A percentile compares a stretch with the other conserved stretches of the same genome.
These are phyloP conservation scores for Uria aalge DNA, from an alignment of 2,113 vertebrate genomes.

Conservation along the genomic window DNA sequence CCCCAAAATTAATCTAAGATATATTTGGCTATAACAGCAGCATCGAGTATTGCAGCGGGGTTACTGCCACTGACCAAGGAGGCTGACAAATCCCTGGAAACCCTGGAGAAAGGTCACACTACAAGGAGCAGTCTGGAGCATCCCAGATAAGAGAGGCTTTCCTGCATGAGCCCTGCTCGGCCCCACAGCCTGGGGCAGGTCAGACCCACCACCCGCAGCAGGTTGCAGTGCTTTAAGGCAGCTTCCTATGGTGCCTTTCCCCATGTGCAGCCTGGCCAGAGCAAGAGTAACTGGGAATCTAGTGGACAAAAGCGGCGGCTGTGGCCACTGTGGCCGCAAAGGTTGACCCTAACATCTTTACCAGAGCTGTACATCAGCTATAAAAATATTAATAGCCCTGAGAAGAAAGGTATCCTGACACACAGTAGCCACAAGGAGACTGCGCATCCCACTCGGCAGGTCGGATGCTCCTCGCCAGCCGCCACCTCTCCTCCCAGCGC, in stretches of 20 bases:
- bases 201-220: not conserved
- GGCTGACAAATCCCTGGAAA: not conserved
- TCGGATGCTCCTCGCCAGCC: not conserved
- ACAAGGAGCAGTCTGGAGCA: not conserved
- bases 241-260: not conserved
- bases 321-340: not conserved
- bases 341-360: not conserved
- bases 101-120: not conserved
- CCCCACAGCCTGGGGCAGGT: fast-evolving
- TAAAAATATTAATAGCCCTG: not conserved
- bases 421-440: not conserved
- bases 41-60: fast-evolving
- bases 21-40: not conserved
- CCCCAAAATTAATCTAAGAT: not conserved
- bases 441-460: not conserved
- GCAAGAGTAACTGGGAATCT: not conserved
- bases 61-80: not conserved
- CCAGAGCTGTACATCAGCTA: not conserved
- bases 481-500: not conserved
- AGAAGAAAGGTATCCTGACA: not conserved
- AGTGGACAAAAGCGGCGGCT: not conserved
- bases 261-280: not conserved
- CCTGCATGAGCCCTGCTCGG: not conserved
- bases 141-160: not conserved
- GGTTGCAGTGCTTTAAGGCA: not conserved